Percentiles rank a stretch among this genome's conserved stretches.
Evolutionary conservation across 1,140 invertebrate genomes (phyloP).

Genomic region (Triops longicaudatus): DNA sequence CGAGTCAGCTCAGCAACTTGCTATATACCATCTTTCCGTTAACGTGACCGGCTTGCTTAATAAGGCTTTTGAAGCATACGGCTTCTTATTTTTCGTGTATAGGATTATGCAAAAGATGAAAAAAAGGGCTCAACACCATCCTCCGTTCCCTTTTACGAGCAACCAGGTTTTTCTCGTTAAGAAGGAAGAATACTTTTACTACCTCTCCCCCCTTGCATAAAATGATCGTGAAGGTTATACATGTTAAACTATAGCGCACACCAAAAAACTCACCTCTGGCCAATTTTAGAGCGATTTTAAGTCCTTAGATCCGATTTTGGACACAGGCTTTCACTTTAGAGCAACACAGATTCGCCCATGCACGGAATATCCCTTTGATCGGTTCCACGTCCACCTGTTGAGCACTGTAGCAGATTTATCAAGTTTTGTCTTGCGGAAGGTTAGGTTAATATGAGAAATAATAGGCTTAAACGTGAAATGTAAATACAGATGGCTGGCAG

Average conservation of each 20-base stretch:
- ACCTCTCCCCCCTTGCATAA: background rate
- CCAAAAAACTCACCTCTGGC: background rate
- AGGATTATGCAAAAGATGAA: background rate
- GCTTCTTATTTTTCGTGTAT: background rate
- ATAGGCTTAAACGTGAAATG: no score
- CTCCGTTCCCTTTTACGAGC: background rate
- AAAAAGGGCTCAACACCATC: background rate
- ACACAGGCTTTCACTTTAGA: background rate
- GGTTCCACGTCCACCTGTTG: no score
- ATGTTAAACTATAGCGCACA: background rate
- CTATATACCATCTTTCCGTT: background rate
- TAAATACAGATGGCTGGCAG: no score
- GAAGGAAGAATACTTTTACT: background rate
- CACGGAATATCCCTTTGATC: no score
- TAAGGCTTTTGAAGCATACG: slow-evolving; percentile 2
- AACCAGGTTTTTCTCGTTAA: background rate
- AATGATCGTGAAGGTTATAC: background rate
- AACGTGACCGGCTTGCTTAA: slow-evolving; percentile 14
- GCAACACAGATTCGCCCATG: background rate
- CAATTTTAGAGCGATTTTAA: background rate
- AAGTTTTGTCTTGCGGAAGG: no score
- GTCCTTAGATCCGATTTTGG: background rate
- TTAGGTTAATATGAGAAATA: no score
- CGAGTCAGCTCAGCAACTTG: background rate
- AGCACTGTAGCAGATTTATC: no score